Percentiles rank a stretch among this genome's conserved stretches.
phyloP scores from a whole-genome alignment of 1,140 invertebrate species.

The Drosophila navojoa region DNA sequence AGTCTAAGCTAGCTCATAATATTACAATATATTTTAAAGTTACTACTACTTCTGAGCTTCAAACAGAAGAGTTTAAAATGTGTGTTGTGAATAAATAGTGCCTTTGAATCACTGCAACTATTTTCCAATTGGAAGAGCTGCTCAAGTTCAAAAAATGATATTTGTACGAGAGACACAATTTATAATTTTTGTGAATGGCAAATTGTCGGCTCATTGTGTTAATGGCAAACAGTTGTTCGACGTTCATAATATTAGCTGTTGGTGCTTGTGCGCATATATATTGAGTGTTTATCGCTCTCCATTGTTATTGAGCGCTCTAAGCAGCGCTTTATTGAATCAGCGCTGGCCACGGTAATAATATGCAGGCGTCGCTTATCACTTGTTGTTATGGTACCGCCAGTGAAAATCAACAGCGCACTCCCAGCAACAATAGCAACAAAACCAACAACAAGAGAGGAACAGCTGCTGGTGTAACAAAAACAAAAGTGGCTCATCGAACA shows the following conservation, averaged over 20 bases:
- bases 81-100: too few relatives aligned
- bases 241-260: conserved; percentile 25
- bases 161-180: too few relatives aligned
- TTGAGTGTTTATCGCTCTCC: conserved; percentile 28
- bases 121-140: neutral
- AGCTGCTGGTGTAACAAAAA: conserved; percentile 44
- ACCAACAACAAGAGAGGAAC: conserved; percentile 15
- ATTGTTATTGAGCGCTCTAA: conserved; percentile 32
- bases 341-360: conserved; percentile 44
- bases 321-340: conserved; percentile 18
- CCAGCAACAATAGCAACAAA: conserved; percentile 30
- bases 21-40: too few relatives aligned
- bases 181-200: conserved; percentile 34
- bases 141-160: neutral
- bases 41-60: too few relatives aligned
- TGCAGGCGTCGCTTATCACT: conserved; percentile 61
- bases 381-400: conserved; percentile 29
- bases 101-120: too few relatives aligned
- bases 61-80: too few relatives aligned
- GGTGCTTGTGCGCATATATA: conserved; percentile 28
- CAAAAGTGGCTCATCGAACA: conserved; percentile 43
- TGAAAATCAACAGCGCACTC: conserved; percentile 27
- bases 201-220: conserved; percentile 19
- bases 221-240: conserved; percentile 15
- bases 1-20: too few relatives aligned